These are phyloP conservation scores for Agonopterix arenella DNA, from an alignment of 2,888 invertebrate species.

Conservation along the genomic window DNA sequence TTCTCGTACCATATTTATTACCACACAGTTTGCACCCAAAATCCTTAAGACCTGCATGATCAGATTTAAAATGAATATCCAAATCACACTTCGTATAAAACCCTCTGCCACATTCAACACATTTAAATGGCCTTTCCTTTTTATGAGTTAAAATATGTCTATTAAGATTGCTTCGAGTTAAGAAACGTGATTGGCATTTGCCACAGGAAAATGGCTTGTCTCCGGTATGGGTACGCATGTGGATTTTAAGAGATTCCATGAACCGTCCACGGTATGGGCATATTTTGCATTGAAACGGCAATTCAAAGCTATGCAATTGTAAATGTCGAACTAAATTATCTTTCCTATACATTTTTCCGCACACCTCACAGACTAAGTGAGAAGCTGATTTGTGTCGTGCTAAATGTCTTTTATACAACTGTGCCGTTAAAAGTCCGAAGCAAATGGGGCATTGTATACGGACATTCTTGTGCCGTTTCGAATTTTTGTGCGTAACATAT, in stretches of 20 bases:
- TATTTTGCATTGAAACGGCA: constrained; percentile 14
- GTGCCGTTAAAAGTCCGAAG: constrained; percentile 24
- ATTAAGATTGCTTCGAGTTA: constrained; percentile 50
- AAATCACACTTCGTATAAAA: constrained; percentile 44
- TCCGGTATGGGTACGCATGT: constrained; percentile 25
- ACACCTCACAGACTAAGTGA: constrained; percentile 47
- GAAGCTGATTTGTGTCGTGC: constrained; percentile 28
- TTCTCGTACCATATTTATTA: constrained; percentile 47
- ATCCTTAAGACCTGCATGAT: constrained; percentile 47
- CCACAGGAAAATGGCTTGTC: constrained; percentile 49
- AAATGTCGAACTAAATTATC: constrained; percentile 44
- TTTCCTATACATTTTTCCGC: constrained; percentile 50
- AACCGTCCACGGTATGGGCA: constrained; percentile 18
- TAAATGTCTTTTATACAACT: constrained; percentile 34
- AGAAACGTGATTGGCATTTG: constrained; percentile 38
- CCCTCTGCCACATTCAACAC: constrained; percentile 39
- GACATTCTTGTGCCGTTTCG: constrained; percentile 25
- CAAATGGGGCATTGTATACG: constrained; percentile 28
- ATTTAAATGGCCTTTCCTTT: constrained; percentile 42
- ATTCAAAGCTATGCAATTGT: constrained; percentile 18
- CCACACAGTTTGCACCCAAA: constrained; percentile 41
- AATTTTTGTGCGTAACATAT: constrained; percentile 24
- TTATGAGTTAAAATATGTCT: constrained; percentile 47
- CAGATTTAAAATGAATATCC: constrained; percentile 41
- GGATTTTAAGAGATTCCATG: constrained; percentile 12